Evolutionary conservation across 2,797 vertebrate species (phyloP).

Genomic region (Coregonus ussuriensis): DNA sequence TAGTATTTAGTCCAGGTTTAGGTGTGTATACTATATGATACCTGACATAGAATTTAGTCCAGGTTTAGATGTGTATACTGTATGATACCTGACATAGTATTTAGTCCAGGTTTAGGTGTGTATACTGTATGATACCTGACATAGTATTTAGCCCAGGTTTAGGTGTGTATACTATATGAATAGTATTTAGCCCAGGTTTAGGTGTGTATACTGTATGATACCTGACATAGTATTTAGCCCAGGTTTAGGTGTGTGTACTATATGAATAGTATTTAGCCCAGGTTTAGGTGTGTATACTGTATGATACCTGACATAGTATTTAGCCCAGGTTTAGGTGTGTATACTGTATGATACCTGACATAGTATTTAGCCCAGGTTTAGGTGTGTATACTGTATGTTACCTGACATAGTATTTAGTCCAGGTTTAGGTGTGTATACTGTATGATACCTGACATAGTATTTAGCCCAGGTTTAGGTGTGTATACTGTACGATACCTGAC

Average conservation of each 20-base stretch:
- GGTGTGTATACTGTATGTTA: no score
- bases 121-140: constrained; percentile 74
- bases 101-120: constrained; percentile 81
- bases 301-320: no score
- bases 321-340: no score
- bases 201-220: constrained; percentile 45
- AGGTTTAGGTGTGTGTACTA: constrained; percentile 55
- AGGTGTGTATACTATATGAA: background rate
- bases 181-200: constrained; percentile 92
- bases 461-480: constrained; percentile 83
- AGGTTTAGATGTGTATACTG: constrained; percentile 65
- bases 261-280: constrained; percentile 41
- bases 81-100: constrained; percentile 87
- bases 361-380: no score
- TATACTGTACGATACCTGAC: constrained; percentile 75
- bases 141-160: constrained; percentile 91
- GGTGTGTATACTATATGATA: background rate
- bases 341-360: no score
- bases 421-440: constrained; percentile 55
- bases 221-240: constrained; percentile 94
- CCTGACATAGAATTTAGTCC: constrained; percentile 75
- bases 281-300: no score
- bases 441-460: background rate
- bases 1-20: constrained; percentile 92
- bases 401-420: constrained; percentile 94